Evolutionary conservation across 23 tunicate species (phyloP).

Genomic region (Trididemnum clinides): DNA sequence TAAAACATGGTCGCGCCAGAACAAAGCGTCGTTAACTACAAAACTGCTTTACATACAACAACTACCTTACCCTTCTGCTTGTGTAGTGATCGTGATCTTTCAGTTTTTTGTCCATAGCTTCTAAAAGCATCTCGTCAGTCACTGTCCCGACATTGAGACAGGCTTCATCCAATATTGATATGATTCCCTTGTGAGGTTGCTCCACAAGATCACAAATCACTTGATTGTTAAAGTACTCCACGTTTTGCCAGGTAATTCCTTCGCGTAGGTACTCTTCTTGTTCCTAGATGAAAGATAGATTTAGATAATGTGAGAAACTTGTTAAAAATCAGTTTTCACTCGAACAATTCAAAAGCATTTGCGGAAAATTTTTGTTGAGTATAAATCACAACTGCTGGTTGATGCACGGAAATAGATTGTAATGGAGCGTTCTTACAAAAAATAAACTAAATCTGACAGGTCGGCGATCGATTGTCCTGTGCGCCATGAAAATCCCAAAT

Average conservation of each 20-base stretch:
- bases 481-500: too few relatives aligned
- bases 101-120: slow-evolving; percentile 90
- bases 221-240: slow-evolving; percentile 94
- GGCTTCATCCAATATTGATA: slow-evolving; percentile 92
- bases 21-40: too few relatives aligned
- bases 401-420: too few relatives aligned
- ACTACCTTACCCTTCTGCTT: slow-evolving; percentile 79
- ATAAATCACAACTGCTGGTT: too few relatives aligned
- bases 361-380: too few relatives aligned
- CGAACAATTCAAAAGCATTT: not conserved
- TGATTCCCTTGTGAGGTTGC: slow-evolving; percentile 84
- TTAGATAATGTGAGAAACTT: too few relatives aligned
- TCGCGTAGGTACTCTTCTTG: slow-evolving; percentile 93
- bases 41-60: too few relatives aligned
- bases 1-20: too few relatives aligned
- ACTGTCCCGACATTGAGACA: slow-evolving; percentile 88
- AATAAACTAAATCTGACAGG: too few relatives aligned
- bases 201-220: slow-evolving; percentile 92
- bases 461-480: too few relatives aligned
- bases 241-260: slow-evolving; percentile 91
- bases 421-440: too few relatives aligned
- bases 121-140: slow-evolving; percentile 83
- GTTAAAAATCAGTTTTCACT: too few relatives aligned
- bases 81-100: slow-evolving; percentile 78
- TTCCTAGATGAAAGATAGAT: slow-evolving; percentile 67